Conservation (phyloP, 2,113 vertebrate species). For the Morone saxatilis region DNA sequence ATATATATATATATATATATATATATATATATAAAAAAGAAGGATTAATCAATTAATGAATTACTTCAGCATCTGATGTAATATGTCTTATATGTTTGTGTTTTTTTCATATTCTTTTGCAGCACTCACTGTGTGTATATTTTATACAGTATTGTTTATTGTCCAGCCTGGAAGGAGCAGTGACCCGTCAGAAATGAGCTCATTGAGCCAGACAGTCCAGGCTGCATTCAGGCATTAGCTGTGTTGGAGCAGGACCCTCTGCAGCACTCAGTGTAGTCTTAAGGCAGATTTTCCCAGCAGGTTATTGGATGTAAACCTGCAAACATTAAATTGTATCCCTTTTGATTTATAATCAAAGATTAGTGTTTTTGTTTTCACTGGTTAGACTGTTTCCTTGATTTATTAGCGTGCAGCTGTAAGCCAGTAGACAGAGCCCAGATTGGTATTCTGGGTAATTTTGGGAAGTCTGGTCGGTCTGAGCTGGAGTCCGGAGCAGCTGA, state of each 20-base stretch:
- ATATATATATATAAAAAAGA: no score
- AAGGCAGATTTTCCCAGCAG: conserved; percentile 8
- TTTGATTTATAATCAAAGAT: conserved; percentile 11
- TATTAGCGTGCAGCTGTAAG: conserved; percentile 19
- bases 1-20: no score
- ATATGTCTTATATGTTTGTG: no score
- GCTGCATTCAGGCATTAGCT: not conserved
- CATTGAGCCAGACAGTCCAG: not conserved
- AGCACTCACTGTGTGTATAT: not conserved
- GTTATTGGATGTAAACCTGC: not conserved
- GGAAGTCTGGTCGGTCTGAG: conserved; percentile 16
- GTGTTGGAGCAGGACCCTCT: not conserved
- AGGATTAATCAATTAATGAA: no score
- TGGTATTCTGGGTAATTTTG: conserved; percentile 37
- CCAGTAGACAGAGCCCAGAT: not conserved
- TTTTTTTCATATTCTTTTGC: not conserved
- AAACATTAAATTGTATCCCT: not conserved
- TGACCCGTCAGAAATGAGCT: not conserved
- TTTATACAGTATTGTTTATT: not conserved
- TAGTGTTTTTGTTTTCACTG: conserved; percentile 13
- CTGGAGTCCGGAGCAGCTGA: conserved; percentile 50
- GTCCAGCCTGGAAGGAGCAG: not conserved
- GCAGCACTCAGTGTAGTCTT: not conserved
- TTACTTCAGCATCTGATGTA: no score
- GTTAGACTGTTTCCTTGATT: conserved; percentile 28